Base-by-base conservation (phyloP, 2,113 vertebrate genomes). In the Dinomys branickii region DNA sequence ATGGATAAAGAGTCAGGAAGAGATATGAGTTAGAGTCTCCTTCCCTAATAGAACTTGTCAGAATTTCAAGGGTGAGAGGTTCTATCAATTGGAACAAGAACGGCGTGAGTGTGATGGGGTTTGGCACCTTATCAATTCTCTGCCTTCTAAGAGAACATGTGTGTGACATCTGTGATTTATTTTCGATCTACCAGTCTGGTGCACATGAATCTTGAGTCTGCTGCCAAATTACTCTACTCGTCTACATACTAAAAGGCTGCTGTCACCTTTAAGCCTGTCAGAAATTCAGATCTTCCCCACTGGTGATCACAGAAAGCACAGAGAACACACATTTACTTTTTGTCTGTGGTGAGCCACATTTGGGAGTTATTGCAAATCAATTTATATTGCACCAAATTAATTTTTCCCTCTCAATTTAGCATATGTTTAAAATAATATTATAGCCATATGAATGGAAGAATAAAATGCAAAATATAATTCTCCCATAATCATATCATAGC, bases 131-230 rank as follows among this genome's bases (percentile, higher is more conserved):
- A 96, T 97, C 98, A 97, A 98, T 97, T 97, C 94, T 92, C 92
- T 97, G 90, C 93, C 88, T 95, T 97, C 97, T 95, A 80, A 63
- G 85, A 97, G 88, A 97, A 92, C 97, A 61, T 95, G 97, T 97
- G 95, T 97, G 94, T 98, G 98, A 98, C 98, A 97, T 96, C 97
- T 97, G 95, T 97, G 97, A 97, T 98, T 97, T 98, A 98, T 97
- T 97, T 97, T 94, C 80, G 88, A 98, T 97, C 96, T 95, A 95
- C 92, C 95, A 98, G 95, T 92, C 96, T 93, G 92, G 47, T 95
- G 92, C 96, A 95, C 97, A 95, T 97, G 98, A 96, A 97, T 80
- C 88, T 97, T 87, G 87, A 94, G 93, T 96, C 96, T 91, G 94
- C 95, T 97, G 95, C 98, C 96, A 97, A 98, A 98, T 97, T 96